Conservation (phyloP, 1,140 invertebrate genomes). For the Whitmania pigra region DNA sequence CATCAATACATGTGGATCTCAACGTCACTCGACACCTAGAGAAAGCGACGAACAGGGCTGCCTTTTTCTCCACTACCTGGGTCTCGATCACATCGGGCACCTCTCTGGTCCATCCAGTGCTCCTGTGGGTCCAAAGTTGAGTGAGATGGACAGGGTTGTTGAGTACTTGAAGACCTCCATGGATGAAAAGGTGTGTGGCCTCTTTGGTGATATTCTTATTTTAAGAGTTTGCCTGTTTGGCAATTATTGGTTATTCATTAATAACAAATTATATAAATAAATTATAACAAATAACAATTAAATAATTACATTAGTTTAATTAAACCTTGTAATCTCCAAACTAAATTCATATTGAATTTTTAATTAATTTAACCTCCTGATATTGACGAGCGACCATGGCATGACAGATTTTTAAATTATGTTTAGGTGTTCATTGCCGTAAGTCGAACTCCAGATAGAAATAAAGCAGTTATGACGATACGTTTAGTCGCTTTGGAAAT, state of each 20-base stretch:
- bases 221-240: no score
- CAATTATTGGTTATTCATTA: no score
- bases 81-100: slow-evolving; percentile 95
- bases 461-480: not conserved
- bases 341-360: not conserved
- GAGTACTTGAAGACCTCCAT: slow-evolving; percentile 28
- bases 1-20: slow-evolving; percentile 59
- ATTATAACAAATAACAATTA: no score
- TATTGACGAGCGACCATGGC: slow-evolving; percentile 86
- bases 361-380: no score
- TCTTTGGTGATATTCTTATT: no score
- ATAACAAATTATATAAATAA: no score
- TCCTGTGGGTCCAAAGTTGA: slow-evolving; percentile 65
- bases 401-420: no score
- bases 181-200: not conserved
- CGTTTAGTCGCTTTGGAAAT: slow-evolving; percentile 74
- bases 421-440: not conserved
- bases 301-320: not conserved
- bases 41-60: slow-evolving; percentile 55
- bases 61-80: slow-evolving; percentile 87
- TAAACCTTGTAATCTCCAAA: not conserved
- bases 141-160: slow-evolving; percentile 85
- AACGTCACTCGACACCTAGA: slow-evolving; percentile 78
- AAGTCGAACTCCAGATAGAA: not conserved
- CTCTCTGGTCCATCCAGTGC: slow-evolving; percentile 65